These are phyloP conservation scores for Delichon dasypus DNA, from an alignment of 2,797 vertebrate species.

Conservation along the genomic window DNA sequence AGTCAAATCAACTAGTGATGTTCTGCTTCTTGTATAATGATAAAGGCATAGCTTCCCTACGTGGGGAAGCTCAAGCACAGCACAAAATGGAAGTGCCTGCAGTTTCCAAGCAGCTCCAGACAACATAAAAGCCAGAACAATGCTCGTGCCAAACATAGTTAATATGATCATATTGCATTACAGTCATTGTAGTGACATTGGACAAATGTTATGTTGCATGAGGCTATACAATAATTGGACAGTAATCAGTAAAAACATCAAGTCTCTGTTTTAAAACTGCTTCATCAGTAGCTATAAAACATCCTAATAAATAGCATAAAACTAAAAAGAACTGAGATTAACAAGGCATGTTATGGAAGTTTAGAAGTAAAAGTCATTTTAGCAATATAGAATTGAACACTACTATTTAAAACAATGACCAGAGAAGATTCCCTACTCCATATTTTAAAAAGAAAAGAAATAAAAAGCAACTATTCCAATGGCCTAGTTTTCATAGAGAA, in stretches of 20 bases:
- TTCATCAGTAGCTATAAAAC: constrained; percentile 22
- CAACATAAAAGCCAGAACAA: constrained; percentile 7
- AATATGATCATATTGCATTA: constrained; percentile 13
- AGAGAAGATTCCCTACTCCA: not conserved
- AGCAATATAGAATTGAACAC: constrained; percentile 11
- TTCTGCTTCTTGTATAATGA: not conserved
- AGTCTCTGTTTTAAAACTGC: constrained; percentile 13
- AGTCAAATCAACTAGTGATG: not conserved
- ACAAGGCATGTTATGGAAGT: not conserved
- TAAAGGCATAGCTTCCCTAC: not conserved
- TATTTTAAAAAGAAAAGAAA: not conserved
- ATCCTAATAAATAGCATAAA: constrained; percentile 28
- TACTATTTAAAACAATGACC: not conserved
- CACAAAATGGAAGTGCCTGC: constrained; percentile 17
- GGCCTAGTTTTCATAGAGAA: not conserved
- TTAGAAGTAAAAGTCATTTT: constrained; percentile 35
- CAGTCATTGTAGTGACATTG: not conserved
- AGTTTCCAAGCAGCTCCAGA: not conserved
- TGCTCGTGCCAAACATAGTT: not conserved
- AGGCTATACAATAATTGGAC: not conserved
- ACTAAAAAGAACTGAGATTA: constrained; percentile 16
- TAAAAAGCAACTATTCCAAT: not conserved
- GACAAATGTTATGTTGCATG: not conserved
- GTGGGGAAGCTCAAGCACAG: not conserved
- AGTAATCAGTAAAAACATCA: constrained; percentile 50